A percentile compares a stretch with the other conserved stretches of the same genome.
Evolutionary conservation across 2,113 vertebrate species (phyloP).

Genomic region (Archocentrus centrarchus): DNA sequence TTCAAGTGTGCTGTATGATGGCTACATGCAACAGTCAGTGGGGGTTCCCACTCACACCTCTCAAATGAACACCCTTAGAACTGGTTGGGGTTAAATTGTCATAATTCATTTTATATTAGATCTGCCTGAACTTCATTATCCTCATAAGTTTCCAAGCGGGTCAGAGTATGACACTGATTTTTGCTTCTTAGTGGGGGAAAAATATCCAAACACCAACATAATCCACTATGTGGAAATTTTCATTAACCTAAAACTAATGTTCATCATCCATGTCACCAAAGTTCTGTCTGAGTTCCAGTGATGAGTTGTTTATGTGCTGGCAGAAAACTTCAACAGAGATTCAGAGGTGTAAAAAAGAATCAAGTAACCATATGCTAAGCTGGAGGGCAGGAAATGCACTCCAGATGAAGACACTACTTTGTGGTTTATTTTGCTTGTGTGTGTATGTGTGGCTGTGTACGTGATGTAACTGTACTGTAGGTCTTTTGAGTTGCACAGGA

Average conservation of each 20-base stretch:
- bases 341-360: constrained; percentile 8
- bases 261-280: background rate
- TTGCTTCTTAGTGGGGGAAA: background rate
- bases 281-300: background rate
- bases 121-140: constrained; percentile 25
- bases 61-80: background rate
- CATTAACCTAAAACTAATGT: background rate
- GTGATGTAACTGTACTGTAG: background rate
- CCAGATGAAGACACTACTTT: constrained; percentile 8
- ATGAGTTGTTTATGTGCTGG: background rate
- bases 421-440: constrained; percentile 1
- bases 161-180: constrained; percentile 37
- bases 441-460: background rate
- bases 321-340: constrained; percentile 12
- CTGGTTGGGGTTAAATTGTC: background rate
- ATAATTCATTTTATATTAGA: background rate
- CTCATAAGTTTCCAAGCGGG: constrained; percentile 33
- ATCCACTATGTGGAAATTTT: background rate
- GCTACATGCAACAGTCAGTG: background rate
- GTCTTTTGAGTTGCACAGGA: background rate
- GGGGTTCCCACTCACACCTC: background rate
- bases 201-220: background rate
- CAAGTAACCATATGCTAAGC: background rate
- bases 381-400: constrained; percentile 7
- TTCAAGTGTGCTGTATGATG: background rate